Evolutionary conservation across 2,797 vertebrate genomes (phyloP), one percentile per base, ranked within the genome.

Genomic region (Enteromius treurensis): DNA sequence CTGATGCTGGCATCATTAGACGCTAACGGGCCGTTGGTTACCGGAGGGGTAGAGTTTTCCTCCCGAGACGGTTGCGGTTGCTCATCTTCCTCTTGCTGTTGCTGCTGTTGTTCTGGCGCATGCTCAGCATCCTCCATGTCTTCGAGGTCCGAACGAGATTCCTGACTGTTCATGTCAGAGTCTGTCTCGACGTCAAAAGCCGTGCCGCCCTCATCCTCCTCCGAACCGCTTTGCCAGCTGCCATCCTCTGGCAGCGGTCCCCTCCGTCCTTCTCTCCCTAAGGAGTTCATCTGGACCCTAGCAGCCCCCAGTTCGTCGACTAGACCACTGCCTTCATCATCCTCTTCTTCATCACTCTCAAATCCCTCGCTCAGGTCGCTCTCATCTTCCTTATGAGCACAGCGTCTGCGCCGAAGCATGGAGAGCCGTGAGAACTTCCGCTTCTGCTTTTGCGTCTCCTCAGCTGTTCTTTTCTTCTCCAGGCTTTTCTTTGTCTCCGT

Each of bases 121-220:
- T 53, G 94, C 47, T 85, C 94, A 9, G 95, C 89, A 0, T 98
- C 98, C 62, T 97, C 98, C 3, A 99, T 99, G 89, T 99, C 98
- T 88, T 99, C 98, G 83, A 99, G 87, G 88, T 99, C 98, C 0
- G 98, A 99, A 0, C 98, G 96, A 0, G 98, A 99, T 87, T 99
- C 97, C 86, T 99, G 98, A 91, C 98, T 99, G 92, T 99, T 99
- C 98, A 99, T 99, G 89, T 99, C 97, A 0, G 98, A 99, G 90
- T 99, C 98, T 0, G 97, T 97, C 91, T 99, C 97, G 0, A 97
- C 95, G 17, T 99, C 98, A 1, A 99, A 99, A 1, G 98, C 98
- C 0, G 97, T 96, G 49, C 96, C 96, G 0, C 95, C 96, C 77
- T 97, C 97, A 81, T 97, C 96, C 0, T 91, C 91, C 83, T 98